phyloP scores from a whole-genome alignment of 2,797 vertebrate genomes.

The Valencia hispanica region DNA sequence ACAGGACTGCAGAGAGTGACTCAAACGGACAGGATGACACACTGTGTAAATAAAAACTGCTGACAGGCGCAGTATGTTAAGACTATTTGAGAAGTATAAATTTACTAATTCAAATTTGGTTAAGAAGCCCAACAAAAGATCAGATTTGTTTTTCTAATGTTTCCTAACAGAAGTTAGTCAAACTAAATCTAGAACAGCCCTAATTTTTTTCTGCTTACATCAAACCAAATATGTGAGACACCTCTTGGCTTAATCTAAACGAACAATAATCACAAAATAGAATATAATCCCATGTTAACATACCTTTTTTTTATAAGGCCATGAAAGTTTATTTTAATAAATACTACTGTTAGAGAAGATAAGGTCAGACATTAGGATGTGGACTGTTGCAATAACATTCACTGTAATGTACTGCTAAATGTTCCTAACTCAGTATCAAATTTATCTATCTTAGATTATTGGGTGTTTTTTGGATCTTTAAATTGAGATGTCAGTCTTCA shows the following conservation, averaged over 20 bases:
- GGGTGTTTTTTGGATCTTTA: too few relatives aligned
- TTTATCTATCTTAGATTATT: not conserved
- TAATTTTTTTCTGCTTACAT: not conserved
- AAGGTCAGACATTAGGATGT: too few relatives aligned
- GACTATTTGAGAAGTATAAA: not conserved
- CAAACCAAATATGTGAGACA: not conserved
- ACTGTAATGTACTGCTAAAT: not conserved
- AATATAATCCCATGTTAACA: not conserved
- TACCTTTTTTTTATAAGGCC: too few relatives aligned
- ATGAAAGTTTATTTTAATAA: not conserved
- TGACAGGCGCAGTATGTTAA: not conserved
- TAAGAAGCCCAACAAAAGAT: not conserved
- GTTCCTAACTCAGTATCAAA: not conserved
- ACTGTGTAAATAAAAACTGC: slow-evolving; percentile 1
- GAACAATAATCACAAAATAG: not conserved
- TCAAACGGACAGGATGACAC: slow-evolving; percentile 4
- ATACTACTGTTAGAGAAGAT: not conserved
- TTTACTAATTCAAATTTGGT: not conserved
- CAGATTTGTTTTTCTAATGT: not conserved
- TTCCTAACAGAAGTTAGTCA: not conserved
- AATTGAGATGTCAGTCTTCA: too few relatives aligned
- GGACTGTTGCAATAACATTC: not conserved
- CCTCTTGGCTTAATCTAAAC: not conserved
- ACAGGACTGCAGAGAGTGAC: slow-evolving; percentile 3
- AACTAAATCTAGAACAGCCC: not conserved